Conservation (phyloP, 1,140 invertebrate species). For the Battus philenor region DNA sequence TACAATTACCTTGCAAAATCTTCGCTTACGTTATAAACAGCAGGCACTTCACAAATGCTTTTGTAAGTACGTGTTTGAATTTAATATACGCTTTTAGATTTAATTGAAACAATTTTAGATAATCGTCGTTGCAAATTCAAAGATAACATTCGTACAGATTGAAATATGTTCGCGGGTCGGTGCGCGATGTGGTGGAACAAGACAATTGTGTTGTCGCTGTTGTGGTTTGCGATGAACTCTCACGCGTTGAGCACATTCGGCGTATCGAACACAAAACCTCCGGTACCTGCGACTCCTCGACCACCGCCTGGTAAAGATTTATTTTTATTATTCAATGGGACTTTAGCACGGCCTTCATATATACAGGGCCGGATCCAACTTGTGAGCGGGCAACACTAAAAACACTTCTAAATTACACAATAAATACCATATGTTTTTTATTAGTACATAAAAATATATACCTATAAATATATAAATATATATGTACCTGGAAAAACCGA, state of each 20-base stretch:
- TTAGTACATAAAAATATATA: background rate
- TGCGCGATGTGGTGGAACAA: conserved; percentile 12
- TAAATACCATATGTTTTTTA: conserved; percentile 17
- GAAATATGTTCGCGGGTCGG: background rate
- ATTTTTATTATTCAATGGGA: conserved; percentile 44
- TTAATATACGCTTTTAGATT: no score
- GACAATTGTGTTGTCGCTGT: conserved; percentile 30
- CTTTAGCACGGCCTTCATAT: no score
- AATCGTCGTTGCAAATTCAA: conserved; percentile 12
- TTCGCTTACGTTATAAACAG: no score
- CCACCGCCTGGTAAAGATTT: conserved; percentile 76
- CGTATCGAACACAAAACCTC: conserved; percentile 76
- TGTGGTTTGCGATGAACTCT: conserved; percentile 49
- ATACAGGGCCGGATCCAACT: no score
- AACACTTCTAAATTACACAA: no score
- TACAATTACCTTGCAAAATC: no score
- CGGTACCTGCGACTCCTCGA: conserved; percentile 52
- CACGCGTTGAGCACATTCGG: conserved; percentile 82
- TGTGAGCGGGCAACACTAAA: no score
- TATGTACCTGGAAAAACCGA: no score
- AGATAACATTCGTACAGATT: background rate
- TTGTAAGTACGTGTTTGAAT: no score
- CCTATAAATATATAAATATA: background rate
- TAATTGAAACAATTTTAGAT: no score
- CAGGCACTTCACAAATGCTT: no score